Base-by-base conservation (phyloP, 1,140 invertebrate genomes). In the Tyrophagus putrescentiae region DNA sequence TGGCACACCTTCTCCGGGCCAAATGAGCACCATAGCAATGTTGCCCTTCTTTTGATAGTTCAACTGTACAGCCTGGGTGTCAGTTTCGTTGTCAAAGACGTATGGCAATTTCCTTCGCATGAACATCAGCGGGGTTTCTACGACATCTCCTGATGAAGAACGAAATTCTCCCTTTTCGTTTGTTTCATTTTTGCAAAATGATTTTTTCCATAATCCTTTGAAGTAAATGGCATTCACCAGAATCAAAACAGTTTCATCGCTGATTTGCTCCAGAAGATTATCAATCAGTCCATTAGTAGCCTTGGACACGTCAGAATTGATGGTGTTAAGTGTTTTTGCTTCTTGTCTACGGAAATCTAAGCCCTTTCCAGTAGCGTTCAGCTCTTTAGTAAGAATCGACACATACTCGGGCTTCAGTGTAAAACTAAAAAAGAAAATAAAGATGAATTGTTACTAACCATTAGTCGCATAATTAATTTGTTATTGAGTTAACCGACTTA, bases 221-320 rank as follows among this genome's bases (percentile, higher is more conserved):
- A 91, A 92, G 69, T 89, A 87, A 39, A 91, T 76, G 7, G 85
- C 85, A 72, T 90, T 91, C 1, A 86, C 73, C 1, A 91, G 71
- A 6, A 91, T 77, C 25, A 88, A 60, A 54, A 75, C 72, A 72
- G 76, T 64, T 16, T 62, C 29, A 1, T 78, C 80, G 11, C 78
- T 79, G 0, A 70, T 61, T 0, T 80, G 76, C 33, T 64, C 57
- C 33, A 88, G 71, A 11, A 86, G 70, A 68, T 85, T 72, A 62
- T 77, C 78, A 60, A 88, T 85, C 70, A 80, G 81, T 44, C 82
- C 72, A 61, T 82, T 77, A 0, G 86, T 90, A 0, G 79, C 65
- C 58, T 80, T 77, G 28, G 70, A 74, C 2, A 83, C 80, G 84
- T 84, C 88, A 3, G 70, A 63, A 65, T 89, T 88, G 39, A 87